Conservation (phyloP, 2,888 invertebrate genomes). For the Coelinius sp. region DNA sequence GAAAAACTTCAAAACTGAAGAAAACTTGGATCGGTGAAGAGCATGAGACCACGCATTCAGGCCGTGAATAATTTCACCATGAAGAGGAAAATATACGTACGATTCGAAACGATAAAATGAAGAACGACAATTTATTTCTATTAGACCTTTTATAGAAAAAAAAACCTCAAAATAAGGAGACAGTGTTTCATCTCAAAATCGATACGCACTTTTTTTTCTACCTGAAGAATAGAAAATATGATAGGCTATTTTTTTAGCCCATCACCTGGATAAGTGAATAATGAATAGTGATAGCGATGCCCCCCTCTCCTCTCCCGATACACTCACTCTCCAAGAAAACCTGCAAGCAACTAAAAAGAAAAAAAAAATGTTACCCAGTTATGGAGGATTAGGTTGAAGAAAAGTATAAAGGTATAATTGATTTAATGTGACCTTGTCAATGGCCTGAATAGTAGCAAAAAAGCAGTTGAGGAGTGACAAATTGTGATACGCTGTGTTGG, state of each 20-base stretch:
- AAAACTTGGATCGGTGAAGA: background rate
- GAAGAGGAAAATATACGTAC: background rate
- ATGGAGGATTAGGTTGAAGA: background rate
- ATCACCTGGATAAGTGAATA: background rate
- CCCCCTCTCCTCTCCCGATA: background rate
- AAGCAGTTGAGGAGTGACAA: constrained; percentile 16
- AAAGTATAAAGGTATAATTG: constrained; percentile 4
- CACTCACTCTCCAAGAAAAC: background rate
- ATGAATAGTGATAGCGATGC: background rate
- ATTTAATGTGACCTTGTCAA: constrained; percentile 11
- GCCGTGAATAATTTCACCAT: constrained; percentile 1
- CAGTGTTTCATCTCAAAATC: background rate
- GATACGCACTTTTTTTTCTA: background rate
- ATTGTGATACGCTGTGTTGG: constrained; percentile 36
- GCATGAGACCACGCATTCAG: background rate
- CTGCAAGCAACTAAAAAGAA: background rate
- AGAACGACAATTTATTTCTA: background rate
- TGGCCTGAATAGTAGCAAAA: background rate
- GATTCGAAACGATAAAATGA: background rate
- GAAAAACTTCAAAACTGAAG: background rate
- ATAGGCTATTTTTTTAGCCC: background rate
- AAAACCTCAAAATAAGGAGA: background rate
- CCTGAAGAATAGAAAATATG: background rate
- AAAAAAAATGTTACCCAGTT: background rate
- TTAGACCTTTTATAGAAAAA: background rate